A percentile compares a stretch with the other conserved stretches of the same genome.
Evolutionary conservation across 2,797 vertebrate species (phyloP).

Genomic region (Aeoliscus strigatus): DNA sequence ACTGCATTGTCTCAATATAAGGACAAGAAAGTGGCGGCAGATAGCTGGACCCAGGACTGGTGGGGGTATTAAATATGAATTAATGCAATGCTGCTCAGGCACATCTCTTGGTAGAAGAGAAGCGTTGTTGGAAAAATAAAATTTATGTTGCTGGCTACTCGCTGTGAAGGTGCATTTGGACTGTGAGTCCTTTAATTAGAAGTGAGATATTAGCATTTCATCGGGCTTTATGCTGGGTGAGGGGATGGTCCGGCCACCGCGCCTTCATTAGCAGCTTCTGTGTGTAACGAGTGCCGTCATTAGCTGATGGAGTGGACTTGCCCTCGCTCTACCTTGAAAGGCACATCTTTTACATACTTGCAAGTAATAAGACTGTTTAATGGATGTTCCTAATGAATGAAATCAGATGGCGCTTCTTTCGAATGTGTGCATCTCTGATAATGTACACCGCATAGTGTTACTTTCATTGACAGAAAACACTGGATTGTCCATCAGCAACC

Average conservation of each 20-base stretch:
- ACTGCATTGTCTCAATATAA: slow-evolving; percentile 42
- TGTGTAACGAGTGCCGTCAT: slow-evolving; percentile 99
- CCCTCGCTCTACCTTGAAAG: slow-evolving; percentile 97
- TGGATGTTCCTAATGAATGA: slow-evolving; percentile 98
- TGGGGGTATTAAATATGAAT: slow-evolving; percentile 75
- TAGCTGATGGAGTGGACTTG: slow-evolving; percentile 99
- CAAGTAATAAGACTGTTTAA: slow-evolving; percentile 90
- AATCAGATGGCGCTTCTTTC: slow-evolving; percentile 94
- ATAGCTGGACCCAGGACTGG: slow-evolving; percentile 43
- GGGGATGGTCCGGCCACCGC: slow-evolving; percentile 87
- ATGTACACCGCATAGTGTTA: slow-evolving; percentile 60
- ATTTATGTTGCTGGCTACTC: slow-evolving; percentile 76
- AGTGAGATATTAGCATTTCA: slow-evolving; percentile 98
- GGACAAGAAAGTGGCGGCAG: slow-evolving; percentile 38
- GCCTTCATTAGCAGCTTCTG: slow-evolving; percentile 97
- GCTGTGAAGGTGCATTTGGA: slow-evolving; percentile 87
- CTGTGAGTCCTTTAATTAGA: slow-evolving; percentile 99
- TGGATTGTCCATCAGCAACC: too few species aligned
- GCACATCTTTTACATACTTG: slow-evolving; percentile 95
- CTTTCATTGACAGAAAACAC: too few species aligned
- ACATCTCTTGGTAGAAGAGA: slow-evolving; percentile 67
- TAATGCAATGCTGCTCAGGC: slow-evolving; percentile 72
- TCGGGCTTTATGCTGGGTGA: slow-evolving; percentile 94
- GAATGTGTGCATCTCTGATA: slow-evolving; percentile 86
- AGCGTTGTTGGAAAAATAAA: slow-evolving; percentile 73